Conservation (phyloP, 2,888 invertebrate genomes). For the Pseudeuparius sepicola region DNA sequence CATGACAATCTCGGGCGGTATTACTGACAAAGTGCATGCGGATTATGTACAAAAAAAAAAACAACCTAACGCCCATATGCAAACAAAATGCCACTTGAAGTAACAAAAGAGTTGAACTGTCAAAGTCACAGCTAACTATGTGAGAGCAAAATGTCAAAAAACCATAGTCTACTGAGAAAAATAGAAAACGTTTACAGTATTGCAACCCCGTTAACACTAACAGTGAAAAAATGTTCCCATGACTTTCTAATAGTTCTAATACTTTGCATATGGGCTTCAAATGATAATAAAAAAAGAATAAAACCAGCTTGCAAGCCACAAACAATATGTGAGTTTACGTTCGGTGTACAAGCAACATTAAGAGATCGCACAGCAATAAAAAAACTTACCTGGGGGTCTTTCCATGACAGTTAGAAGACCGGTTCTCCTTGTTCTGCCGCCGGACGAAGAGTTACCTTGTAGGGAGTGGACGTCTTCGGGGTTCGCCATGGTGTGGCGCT, state of each 20-base stretch:
- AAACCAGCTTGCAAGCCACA: slow-evolving; percentile 1
- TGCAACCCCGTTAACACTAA: not conserved
- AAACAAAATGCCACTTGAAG: not conserved
- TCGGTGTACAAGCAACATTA: no score
- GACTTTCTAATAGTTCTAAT: slow-evolving; percentile 2
- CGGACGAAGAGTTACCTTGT: slow-evolving; percentile 32
- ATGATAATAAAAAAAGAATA: slow-evolving; percentile 5
- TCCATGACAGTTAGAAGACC: slow-evolving; percentile 81
- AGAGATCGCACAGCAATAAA: slow-evolving; percentile 8
- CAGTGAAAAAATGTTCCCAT: no score
- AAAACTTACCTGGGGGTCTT: slow-evolving; percentile 65
- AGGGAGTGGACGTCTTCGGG: slow-evolving; percentile 55
- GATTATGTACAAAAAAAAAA: slow-evolving; percentile 4
- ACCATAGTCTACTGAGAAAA: no score
- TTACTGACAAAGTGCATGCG: slow-evolving; percentile 48
- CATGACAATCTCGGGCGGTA: slow-evolving; percentile 80
- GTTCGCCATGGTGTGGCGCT: slow-evolving; percentile 70
- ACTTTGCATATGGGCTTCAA: not conserved
- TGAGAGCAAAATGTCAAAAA: no score
- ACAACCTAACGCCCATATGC: slow-evolving; percentile 18
- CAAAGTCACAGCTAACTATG: no score
- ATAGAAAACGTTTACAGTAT: not conserved
- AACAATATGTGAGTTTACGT: no score
- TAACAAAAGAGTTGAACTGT: no score
- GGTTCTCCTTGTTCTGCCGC: slow-evolving; percentile 57